Evolutionary conservation across 2,888 invertebrate genomes (phyloP), one percentile per base, ranked within the genome.

Genomic region (Coleophora flavipennella): DNA sequence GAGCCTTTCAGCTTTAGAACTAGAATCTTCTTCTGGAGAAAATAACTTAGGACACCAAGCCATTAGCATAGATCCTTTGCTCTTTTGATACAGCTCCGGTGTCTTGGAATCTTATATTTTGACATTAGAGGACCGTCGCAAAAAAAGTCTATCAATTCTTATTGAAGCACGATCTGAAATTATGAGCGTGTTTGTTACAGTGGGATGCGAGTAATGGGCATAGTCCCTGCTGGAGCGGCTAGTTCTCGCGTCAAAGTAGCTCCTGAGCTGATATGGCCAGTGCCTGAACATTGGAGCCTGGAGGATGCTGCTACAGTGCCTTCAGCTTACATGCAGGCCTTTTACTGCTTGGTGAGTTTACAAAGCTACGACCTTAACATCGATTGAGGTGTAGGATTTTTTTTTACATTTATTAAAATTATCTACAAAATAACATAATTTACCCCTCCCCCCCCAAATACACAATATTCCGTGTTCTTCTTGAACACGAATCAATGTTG

Each of bases 271-370:
- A 46, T 71, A 33, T 94, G 92, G 92, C 80, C 87, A 8, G 78
- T 93, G 10, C 93, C 93, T 0, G 79, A 86, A 1, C 59, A 78
- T 13, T 93, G 92, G 92, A 84, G 81, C 2, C 62, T 92, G 20
- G 87, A 90, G 57, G 91, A 93, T 43, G 93, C 91, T 6, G 91
- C 91, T 9, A 91, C 92, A 0, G 87, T 93, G 0, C 93, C 94
- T 0, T 88, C 92, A 32, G 91, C 92, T 0, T 94, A 92, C 54
- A 75, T 73, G 9, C 85, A 89, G 0, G 86, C 86, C 0, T 83
- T 65, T 37, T 73, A 73, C 43, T 63, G 65, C 32, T 51, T 72
- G 8, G 67, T 67, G 31, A 60, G 59, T 14, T n/a, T 32, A 13
- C 7, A 32, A 13, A 1, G 12, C 3, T 32, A 33, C 13, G 13